Evolutionary conservation across 2,888 invertebrate species (phyloP), one percentile per base, ranked within the genome.

Genomic region (Cataglyphis rosenhaueri): DNA sequence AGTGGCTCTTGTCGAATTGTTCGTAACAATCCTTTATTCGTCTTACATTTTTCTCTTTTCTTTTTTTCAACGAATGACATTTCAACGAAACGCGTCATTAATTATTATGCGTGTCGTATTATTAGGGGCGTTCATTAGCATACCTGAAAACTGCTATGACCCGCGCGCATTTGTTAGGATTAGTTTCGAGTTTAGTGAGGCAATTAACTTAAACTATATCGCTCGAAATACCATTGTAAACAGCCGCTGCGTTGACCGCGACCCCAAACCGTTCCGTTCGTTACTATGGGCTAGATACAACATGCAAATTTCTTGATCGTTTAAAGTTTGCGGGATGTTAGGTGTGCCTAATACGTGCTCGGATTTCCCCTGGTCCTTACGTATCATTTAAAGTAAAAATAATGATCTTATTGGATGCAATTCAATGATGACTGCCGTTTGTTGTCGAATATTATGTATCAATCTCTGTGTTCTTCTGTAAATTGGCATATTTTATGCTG

Each of bases 261-360:
- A 78, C 44, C 78, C 38, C n/a, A 44, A 1, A 59, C 61, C 35
- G 59, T 25, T 64, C 41, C 15, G 75, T 38, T 57, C 48, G 55
- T 73, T 68, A 62, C 35, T 66, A 48, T 15, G n/a, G 29, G 59
- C 44, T 84, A 81, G 84, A 74, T 70, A 59, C 82, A 82, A 64
- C 81, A 85, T 85, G 85, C 66, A 86, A 86, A 86, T 86, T 86
- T 74, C 79, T 84, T 82, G 75, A 84, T 84, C 82, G 66, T 82
- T 59, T 29, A 29, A 82, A 82, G 79, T 86, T 85, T 76, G 61
- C 64, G 29, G 65, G 61, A 68, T 62, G 38, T 57, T 68, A 38
- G 25, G 21, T 21, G 52, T 1, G 4, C 9, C 70, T 25, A 57
- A 44, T 18, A 44, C 44, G 0, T 1, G 6, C 38, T 10, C 18